Evolutionary conservation across 2,888 invertebrate genomes (phyloP).

Genomic region (Cotesia congregata): DNA sequence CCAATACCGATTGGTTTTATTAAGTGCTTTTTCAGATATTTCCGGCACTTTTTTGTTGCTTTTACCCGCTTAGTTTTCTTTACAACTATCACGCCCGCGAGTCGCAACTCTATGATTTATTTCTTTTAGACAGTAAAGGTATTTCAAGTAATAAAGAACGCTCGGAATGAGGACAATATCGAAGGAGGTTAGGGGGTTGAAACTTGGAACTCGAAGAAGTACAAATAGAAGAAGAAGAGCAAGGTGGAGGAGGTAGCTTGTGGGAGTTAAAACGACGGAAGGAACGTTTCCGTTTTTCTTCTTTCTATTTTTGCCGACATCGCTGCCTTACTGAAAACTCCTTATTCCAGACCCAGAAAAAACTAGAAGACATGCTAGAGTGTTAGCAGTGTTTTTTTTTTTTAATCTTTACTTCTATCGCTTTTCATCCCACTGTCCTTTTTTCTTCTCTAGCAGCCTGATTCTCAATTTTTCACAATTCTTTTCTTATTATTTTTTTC

Average conservation of each 20-base stretch:
- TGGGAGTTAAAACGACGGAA: conserved; percentile 32
- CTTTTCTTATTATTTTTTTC: conserved; percentile 15
- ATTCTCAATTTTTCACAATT: conserved; percentile 38
- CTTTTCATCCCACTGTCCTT: conserved; percentile 19
- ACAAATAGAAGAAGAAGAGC: conserved; percentile 18
- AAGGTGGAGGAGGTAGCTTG: conserved; percentile 15
- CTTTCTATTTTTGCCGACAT: conserved; percentile 46
- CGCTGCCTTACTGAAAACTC: conserved; percentile 39
- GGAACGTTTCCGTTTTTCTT: conserved; percentile 39
- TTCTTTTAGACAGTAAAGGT: neutral
- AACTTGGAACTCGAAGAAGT: conserved; percentile 7
- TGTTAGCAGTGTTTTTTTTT: conserved; percentile 31
- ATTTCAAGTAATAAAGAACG: conserved; percentile 4
- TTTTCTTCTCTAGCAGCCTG: conserved; percentile 31
- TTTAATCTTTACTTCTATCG: conserved; percentile 20
- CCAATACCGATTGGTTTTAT: conserved; percentile 62
- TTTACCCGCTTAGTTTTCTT: conserved; percentile 50
- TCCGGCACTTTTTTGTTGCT: conserved; percentile 41
- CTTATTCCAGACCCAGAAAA: conserved; percentile 30
- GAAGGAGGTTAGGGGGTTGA: conserved; percentile 22
- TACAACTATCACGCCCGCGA: conserved; percentile 47
- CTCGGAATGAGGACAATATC: conserved; percentile 30
- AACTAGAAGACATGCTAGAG: conserved; percentile 15
- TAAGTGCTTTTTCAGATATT: conserved; percentile 51
- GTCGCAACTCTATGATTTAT: conserved; percentile 25